Conservation (phyloP, 1,140 invertebrate species). For the Bicyclus anynana region DNA sequence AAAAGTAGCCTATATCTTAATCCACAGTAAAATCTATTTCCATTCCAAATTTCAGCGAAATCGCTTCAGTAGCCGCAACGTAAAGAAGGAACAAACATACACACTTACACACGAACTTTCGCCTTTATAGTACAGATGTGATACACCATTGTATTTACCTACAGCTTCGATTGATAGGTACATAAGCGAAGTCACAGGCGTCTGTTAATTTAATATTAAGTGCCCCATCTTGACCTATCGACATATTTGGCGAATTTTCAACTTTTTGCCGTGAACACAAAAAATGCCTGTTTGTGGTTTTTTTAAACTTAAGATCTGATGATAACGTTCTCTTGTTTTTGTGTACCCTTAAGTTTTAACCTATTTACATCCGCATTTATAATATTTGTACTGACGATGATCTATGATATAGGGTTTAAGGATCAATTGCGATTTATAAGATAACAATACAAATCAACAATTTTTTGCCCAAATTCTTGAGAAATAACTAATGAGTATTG, state of each 20-base stretch:
- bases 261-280: constrained; percentile 37
- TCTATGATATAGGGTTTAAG: neutral
- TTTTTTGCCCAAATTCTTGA: too few relatives aligned
- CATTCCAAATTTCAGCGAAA: too few relatives aligned
- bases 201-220: constrained; percentile 8
- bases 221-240: constrained; percentile 20
- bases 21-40: too few relatives aligned
- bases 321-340: neutral
- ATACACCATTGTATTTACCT: too few relatives aligned
- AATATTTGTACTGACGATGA: neutral
- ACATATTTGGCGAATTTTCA: constrained; percentile 16
- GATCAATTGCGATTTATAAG: neutral
- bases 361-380: neutral
- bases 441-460: neutral
- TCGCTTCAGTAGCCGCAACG: too few relatives aligned
- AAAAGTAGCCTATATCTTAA: too few relatives aligned
- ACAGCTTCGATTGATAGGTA: neutral
- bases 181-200: neutral
- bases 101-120: too few relatives aligned
- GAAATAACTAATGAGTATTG: neutral
- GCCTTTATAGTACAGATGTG: too few relatives aligned
- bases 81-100: too few relatives aligned
- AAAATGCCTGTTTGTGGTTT: constrained; percentile 38
- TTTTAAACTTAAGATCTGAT: neutral
- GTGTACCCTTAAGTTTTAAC: neutral